Percentiles rank a stretch among this genome's conserved stretches.
phyloP scores from a whole-genome alignment of 2,888 invertebrate genomes.

The Dynastes maya region DNA sequence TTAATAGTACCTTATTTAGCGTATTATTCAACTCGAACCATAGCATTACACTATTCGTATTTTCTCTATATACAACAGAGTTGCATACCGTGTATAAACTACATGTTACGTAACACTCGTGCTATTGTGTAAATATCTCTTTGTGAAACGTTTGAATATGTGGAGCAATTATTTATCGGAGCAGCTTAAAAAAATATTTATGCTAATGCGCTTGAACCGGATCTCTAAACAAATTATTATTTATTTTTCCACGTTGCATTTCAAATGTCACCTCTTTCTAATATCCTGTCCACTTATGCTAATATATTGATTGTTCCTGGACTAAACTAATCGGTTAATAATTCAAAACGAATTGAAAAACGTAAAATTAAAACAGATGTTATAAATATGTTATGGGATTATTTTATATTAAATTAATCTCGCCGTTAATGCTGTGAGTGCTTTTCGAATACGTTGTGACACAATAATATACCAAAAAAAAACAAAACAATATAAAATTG shows the following conservation, averaged over 20 bases:
- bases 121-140: slow-evolving; percentile 33
- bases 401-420: too few relatives aligned
- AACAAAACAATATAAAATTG: too few relatives aligned
- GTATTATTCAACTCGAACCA: background rate
- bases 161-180: slow-evolving; percentile 42
- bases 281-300: background rate
- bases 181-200: slow-evolving; percentile 31
- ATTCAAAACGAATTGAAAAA: background rate
- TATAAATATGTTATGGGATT: too few relatives aligned
- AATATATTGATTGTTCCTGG: background rate
- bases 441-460: too few relatives aligned
- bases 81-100: background rate
- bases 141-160: slow-evolving; percentile 37
- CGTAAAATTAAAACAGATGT: background rate
- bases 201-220: slow-evolving; percentile 39
- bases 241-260: slow-evolving; percentile 14
- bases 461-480: too few relatives aligned
- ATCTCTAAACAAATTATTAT: slow-evolving; percentile 36
- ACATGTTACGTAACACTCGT: background rate
- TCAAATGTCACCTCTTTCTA: slow-evolving; percentile 30
- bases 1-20: too few relatives aligned
- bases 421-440: too few relatives aligned
- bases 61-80: background rate
- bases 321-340: background rate
- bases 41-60: background rate